These are phyloP conservation scores for Distichodus sexfasciatus DNA, from an alignment of 2,797 vertebrate genomes.

Conservation along the genomic window DNA sequence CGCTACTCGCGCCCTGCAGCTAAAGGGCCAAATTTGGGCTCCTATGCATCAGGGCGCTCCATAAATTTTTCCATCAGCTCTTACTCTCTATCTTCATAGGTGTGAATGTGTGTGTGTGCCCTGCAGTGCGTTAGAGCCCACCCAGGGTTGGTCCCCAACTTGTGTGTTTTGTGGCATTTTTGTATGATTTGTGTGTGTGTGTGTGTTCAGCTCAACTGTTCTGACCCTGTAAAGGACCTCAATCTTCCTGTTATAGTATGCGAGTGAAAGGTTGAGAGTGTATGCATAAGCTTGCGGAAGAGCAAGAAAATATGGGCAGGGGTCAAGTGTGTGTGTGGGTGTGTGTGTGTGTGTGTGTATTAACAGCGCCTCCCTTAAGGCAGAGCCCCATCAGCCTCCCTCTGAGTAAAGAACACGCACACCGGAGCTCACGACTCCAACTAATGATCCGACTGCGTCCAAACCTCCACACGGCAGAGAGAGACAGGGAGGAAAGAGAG, in stretches of 20 bases:
- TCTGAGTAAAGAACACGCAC: slow-evolving; percentile 30
- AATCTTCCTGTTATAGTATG: too few relatives aligned
- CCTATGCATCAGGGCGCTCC: slow-evolving; percentile 79
- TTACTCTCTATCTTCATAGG: slow-evolving; percentile 84
- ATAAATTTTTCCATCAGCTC: slow-evolving; percentile 90
- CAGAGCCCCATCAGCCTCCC: slow-evolving; percentile 34
- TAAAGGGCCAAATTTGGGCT: slow-evolving; percentile 83
- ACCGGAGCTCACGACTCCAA: background rate
- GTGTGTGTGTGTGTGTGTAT: too few relatives aligned
- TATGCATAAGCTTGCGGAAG: too few relatives aligned
- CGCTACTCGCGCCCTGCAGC: slow-evolving; percentile 76
- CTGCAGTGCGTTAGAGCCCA: too few relatives aligned
- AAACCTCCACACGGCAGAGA: background rate
- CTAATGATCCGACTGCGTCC: slow-evolving; percentile 28
- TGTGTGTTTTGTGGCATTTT: too few relatives aligned
- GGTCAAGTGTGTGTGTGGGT: background rate
- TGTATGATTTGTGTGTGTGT: too few relatives aligned
- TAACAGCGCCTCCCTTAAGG: background rate
- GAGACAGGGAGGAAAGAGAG: background rate
- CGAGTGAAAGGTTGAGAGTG: too few relatives aligned
- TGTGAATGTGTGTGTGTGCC: too few relatives aligned
- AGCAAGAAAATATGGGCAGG: too few relatives aligned
- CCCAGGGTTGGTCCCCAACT: too few relatives aligned
- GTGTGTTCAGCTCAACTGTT: too few relatives aligned
- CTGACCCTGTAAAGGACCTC: too few relatives aligned